Evolutionary conservation across 1,140 invertebrate genomes (phyloP), one percentile per base, ranked within the genome.

Genomic region (Nixonia krombeini): DNA sequence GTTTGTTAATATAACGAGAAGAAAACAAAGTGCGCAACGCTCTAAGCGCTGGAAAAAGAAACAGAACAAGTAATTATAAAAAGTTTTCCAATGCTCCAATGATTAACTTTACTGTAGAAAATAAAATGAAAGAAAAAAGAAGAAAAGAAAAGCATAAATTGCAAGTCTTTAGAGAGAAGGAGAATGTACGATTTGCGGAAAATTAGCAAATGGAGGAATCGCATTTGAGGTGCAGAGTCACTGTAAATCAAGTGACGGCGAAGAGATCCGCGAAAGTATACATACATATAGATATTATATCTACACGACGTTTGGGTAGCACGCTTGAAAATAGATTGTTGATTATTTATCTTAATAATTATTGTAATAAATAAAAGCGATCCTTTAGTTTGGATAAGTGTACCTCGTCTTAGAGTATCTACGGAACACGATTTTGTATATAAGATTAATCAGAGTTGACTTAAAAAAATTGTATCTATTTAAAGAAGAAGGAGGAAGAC

Each of bases 241-340:
- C 16, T 40, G 37, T 40, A 40, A 40, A 40, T 40, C 21, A 6
- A 21, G 6, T 40, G 37, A 40, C 16, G 18, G 37, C 17, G 37
- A 10, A 40, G 16, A 17, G 15, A 15, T 40, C 16, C 9, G 17
- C 9, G 17, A 40, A 21, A 18, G 17, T 40, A 45, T 42, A 25
- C 31, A 10, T 33, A 10, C 6, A 10, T 29, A 29, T 12, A 16
- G 12, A 29, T 29, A 29, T 42, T 12, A 45, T 29, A 29, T 52
- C 42, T 53, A 52, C 44, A 52, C 33, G 42, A 40, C 37, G 37
- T 31, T 41, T 26, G 45, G 44, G 35, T 49, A 46, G 26, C 42
- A 45, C 23, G 44, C 42, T 50, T 52, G 28, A 57, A 51, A 56
- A 23, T 63, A 63, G 44, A 57, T 57, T 64, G 61, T 64, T 64